phyloP scores from a whole-genome alignment of 2,113 vertebrate species.

The Hemiprocne comata region DNA sequence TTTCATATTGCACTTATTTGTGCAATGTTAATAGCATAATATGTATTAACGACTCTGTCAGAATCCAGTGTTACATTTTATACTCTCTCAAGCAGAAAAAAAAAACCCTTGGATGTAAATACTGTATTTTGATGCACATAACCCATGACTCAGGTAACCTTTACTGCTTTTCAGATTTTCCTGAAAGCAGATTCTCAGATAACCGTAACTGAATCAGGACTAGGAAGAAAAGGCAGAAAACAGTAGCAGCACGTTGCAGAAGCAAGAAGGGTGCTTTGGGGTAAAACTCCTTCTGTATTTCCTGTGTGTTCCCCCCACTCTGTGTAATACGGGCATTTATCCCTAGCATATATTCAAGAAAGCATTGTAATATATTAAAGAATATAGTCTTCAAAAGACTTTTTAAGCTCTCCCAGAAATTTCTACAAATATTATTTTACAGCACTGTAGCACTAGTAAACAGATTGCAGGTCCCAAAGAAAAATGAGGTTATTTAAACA shows the following conservation, averaged over 20 bases:
- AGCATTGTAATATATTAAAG: not conserved
- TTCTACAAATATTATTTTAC: not conserved
- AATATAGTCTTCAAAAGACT: not conserved
- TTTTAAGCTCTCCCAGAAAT: not conserved
- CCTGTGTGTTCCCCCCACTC: not conserved
- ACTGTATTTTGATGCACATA: not conserved
- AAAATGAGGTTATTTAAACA: not conserved
- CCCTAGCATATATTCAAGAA: not conserved
- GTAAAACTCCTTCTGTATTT: not conserved
- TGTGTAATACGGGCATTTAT: accelerated
- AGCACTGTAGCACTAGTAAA: not conserved
- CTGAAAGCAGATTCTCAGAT: not conserved
- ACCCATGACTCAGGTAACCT: accelerated
- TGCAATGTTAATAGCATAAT: accelerated
- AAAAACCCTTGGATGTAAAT: not conserved
- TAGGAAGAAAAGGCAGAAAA: not conserved
- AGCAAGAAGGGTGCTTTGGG: not conserved
- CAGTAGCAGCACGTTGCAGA: not conserved
- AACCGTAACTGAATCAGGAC: accelerated
- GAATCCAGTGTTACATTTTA: accelerated
- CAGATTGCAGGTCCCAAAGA: not conserved
- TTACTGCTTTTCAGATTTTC: not conserved
- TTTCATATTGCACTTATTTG: not conserved
- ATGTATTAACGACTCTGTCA: not conserved
- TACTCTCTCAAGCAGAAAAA: not conserved